Conservation (phyloP, 2,113 vertebrate species). For the Passer domesticus region DNA sequence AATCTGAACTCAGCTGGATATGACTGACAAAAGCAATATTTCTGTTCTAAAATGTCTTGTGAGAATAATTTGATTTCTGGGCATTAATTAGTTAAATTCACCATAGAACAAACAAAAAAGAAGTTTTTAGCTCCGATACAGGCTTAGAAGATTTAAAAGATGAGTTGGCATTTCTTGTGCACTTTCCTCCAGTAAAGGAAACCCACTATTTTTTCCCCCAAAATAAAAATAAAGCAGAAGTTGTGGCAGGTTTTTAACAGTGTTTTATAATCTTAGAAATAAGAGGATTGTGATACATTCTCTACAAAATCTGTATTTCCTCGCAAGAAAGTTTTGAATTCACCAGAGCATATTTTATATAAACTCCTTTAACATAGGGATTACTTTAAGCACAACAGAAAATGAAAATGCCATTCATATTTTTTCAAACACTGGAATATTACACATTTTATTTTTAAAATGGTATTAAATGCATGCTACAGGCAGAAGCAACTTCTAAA, state of each 20-base stretch:
- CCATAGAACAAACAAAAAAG: background rate
- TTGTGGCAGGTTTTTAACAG: background rate
- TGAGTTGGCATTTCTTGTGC: background rate
- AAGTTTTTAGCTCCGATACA: background rate
- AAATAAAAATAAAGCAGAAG: background rate
- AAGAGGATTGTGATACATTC: background rate
- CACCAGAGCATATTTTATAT: background rate
- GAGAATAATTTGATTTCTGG: background rate
- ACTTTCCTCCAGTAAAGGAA: background rate
- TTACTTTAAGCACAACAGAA: background rate
- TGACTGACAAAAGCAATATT: background rate
- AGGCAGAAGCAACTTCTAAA: background rate
- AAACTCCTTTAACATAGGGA: background rate
- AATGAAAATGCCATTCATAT: background rate
- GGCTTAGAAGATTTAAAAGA: background rate
- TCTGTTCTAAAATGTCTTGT: background rate
- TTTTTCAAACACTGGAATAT: background rate
- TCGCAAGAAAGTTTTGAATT: background rate
- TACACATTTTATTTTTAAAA: background rate
- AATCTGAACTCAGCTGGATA: background rate
- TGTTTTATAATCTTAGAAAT: background rate
- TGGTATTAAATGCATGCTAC: background rate
- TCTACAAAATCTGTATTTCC: background rate
- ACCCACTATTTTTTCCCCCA: fast-evolving
- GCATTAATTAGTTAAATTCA: background rate